Base-by-base conservation (phyloP, 2,888 invertebrate genomes). In the Hemicrepidius hirtus region DNA sequence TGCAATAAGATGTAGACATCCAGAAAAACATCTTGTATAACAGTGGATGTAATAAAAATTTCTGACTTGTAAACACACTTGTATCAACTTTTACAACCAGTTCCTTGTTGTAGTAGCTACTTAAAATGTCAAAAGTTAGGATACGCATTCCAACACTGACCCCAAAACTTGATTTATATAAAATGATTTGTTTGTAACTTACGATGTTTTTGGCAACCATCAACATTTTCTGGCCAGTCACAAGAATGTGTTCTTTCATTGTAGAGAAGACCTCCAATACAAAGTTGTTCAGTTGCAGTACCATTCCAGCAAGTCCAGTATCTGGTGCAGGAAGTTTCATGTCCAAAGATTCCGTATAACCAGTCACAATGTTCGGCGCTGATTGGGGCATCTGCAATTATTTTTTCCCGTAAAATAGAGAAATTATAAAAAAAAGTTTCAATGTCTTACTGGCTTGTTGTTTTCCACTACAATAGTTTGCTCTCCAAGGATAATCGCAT, bases 271-370 rank as follows among this genome's bases (percentile, higher is more conserved):
- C 96, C 96, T 21, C 96, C 96, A 82, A 96, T 96, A 87, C 97
- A 97, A 64, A 96, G 91, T 85, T 97, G 96, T 83, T 97, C 96
- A 0, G 95, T 96, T 10, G 96, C 94, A 0, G 97, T 97, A 13
- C 96, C 96, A 86, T 97, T 97, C 97, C 96, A 97, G 85, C 97
- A 97, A 0, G 96, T 96, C 96, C 96, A 97, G 85, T 96, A 97
- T 59, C 96, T 89, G 3, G 96, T 97, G 88, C 97, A 97, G 0
- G 95, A 96, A 0, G 96, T 96, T 88, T 96, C 96, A 86, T 97
- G 97, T 0, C 96, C 96, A 87, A 96, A 96, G 84, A 97, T 96
- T 55, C 97, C 97, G 86, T 96, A 97, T 79, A 96, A 87, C 96
- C 96, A 97, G 85, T 95, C 96, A 82, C 97, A 97, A 83, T 96